Conservation (phyloP, 1,140 invertebrate species). For the Brachionus sp. region DNA sequence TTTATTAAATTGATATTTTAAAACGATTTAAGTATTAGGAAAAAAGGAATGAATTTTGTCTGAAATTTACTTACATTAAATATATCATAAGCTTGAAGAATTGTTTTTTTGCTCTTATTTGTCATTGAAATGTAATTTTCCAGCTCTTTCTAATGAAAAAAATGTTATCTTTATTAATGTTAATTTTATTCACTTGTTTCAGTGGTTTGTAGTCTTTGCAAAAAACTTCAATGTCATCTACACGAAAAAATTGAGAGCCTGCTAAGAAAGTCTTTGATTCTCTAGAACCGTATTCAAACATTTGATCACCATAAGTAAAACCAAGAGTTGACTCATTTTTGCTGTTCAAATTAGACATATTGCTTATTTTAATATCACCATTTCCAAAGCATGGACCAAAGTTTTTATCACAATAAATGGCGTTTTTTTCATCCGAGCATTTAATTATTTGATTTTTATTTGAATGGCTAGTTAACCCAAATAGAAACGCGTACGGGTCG, state of each 20-base stretch:
- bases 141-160: background rate
- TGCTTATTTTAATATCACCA: background rate
- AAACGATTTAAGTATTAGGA: background rate
- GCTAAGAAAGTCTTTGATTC: background rate
- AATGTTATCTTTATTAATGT: too few species aligned
- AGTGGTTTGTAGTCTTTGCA: background rate
- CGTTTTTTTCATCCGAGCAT: background rate
- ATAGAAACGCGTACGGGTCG: conserved; percentile 47
- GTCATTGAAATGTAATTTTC: background rate
- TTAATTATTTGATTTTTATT: background rate
- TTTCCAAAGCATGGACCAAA: conserved; percentile 10
- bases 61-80: conserved; percentile 11
- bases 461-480: background rate
- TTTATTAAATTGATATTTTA: background rate
- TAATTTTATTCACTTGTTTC: background rate
- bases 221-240: conserved; percentile 6
- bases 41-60: background rate
- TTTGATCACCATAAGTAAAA: background rate
- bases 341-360: background rate
- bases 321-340: background rate
- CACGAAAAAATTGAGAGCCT: background rate
- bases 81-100: conserved; percentile 1
- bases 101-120: background rate
- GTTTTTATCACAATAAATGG: conserved; percentile 20
- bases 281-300: background rate